These are phyloP conservation scores for Leptinotarsa texana DNA, from an alignment of 1,140 invertebrate genomes.

Conservation along the genomic window DNA sequence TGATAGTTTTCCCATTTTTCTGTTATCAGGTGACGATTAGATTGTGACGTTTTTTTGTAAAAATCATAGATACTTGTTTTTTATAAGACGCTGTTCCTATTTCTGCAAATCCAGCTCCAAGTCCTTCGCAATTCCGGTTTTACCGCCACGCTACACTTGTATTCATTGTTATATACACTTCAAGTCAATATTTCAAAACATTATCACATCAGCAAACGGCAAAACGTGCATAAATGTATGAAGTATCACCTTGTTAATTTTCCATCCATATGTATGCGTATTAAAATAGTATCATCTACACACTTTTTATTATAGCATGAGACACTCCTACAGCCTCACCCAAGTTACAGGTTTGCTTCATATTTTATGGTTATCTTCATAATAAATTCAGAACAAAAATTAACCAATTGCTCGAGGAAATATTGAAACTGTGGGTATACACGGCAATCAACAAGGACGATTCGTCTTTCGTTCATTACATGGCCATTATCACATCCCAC, in stretches of 20 bases:
- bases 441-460: neutral
- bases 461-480: no score
- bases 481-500: no score
- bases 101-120: no score
- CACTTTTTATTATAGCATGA: neutral
- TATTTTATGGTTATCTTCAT: slow-evolving; percentile 8
- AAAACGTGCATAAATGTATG: neutral
- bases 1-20: no score
- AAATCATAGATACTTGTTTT: no score
- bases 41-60: no score
- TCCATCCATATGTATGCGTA: slow-evolving; percentile 3
- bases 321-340: neutral
- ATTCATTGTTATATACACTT: no score
- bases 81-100: no score
- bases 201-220: neutral
- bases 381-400: slow-evolving; percentile 6
- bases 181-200: no score
- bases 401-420: neutral
- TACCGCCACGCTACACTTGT: no score
- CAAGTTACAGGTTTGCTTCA: neutral
- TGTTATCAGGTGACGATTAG: no score
- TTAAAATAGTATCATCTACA: slow-evolving; percentile 5
- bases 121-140: no score
- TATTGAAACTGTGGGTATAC: slow-evolving; percentile 2
- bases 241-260: slow-evolving; percentile 3